A percentile compares a stretch with the other conserved stretches of the same genome.
phyloP scores from a whole-genome alignment of 2,797 vertebrate species.

The Pempheris klunzingeri region DNA sequence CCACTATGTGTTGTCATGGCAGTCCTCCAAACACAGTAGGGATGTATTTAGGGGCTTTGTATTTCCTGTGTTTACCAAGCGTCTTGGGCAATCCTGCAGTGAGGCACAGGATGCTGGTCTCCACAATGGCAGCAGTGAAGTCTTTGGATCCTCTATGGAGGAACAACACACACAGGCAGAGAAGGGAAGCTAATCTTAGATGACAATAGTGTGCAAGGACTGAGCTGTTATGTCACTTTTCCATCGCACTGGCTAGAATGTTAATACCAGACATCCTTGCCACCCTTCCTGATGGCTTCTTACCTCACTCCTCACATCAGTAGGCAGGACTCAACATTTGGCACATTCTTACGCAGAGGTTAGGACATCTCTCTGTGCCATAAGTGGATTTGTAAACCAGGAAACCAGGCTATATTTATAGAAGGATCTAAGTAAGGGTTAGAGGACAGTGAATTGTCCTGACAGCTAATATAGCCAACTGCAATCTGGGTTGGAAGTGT shows the following conservation, averaged over 20 bases:
- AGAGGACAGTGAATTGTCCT: slow-evolving; percentile 61
- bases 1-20: slow-evolving; percentile 76
- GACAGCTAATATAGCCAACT: slow-evolving; percentile 41
- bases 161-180: slow-evolving; percentile 50
- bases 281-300: slow-evolving; percentile 27
- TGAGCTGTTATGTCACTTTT: slow-evolving; percentile 65
- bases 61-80: slow-evolving; percentile 77
- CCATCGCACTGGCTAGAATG: slow-evolving; percentile 41
- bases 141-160: slow-evolving; percentile 39
- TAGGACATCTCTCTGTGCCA: slow-evolving; percentile 51
- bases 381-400: slow-evolving; percentile 77
- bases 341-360: slow-evolving; percentile 47
- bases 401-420: slow-evolving; percentile 71
- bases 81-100: slow-evolving; percentile 66
- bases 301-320: slow-evolving; percentile 42
- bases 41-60: slow-evolving; percentile 76
- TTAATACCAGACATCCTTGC: slow-evolving; percentile 40
- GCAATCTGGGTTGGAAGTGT: slow-evolving; percentile 32
- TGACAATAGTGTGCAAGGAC: slow-evolving; percentile 63
- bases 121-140: slow-evolving; percentile 62
- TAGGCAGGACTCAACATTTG: slow-evolving; percentile 41
- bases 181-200: slow-evolving; percentile 61
- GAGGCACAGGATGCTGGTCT: slow-evolving; percentile 69
- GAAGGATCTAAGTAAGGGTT: slow-evolving; percentile 56
- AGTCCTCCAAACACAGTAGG: slow-evolving; percentile 74